Base-by-base conservation (phyloP, 37 sponge, comb jelly and placozoan species). In the Diacarnus erythraeanus region DNA sequence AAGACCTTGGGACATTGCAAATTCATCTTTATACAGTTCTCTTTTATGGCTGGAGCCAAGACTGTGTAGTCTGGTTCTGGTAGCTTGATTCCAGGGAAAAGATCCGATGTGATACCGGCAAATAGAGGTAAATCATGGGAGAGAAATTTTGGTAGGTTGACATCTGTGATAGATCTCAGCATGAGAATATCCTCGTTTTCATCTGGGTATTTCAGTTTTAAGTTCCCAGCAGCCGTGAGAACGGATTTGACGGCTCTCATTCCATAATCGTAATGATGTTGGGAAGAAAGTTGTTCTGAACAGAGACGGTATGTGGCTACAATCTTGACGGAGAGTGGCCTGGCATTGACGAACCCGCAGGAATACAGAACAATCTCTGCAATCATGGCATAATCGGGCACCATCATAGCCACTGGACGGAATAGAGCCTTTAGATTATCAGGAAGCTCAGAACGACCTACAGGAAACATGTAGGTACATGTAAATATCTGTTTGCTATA, bases 231-330 rank as follows among this genome's bases (percentile, higher is more conserved):
- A 29, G 99, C 99, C 44, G 99, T 99, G 38, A 99, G 82, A 30
- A 99, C 99, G 69, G 99, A 96, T 80, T 99, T 99, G 54, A 99
- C 99, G 47, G 99, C 99, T 35, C 99, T 87, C 99, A 99, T 99
- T 2, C 99, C 99, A 83, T 99, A 99, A 77, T 99, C 99, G 73
- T 99, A 99, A 73, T 99, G 99, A 66, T 94, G 95, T 64, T 99
- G 99, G 12, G 97, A 96, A 17, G 97, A 96, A 51, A 99, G 91
- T 87, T 99, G 99, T 70, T 99, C 99, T 21, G 99, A 99, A 64
- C 99, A 99, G 41, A 99, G 86, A 26, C 97, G 83, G 64, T 99
- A 99, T 0, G 99, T 99, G 40, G 99, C 99, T 29, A 99, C 99
- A 43, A 99, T 99, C 82, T 99, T 99, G 34, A 96, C 99, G 15